Base-by-base conservation (phyloP, 2,888 invertebrate genomes). In the Cantharis flavilabris region DNA sequence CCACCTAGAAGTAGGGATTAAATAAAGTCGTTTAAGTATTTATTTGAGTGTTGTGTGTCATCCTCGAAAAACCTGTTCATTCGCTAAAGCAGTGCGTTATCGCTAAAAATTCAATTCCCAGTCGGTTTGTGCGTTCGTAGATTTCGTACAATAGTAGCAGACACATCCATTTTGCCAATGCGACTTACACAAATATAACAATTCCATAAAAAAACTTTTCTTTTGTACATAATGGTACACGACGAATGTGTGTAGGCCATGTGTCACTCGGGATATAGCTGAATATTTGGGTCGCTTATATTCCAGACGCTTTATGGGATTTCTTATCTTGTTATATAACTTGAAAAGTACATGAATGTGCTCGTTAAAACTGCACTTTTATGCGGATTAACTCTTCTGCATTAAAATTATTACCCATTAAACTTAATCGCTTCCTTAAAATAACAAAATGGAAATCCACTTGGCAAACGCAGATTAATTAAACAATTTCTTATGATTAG, bases 291-390 rank as follows among this genome's bases (percentile, higher is more conserved):
- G 76, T 79, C 74, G 79, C 73, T 65, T 71, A 28, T 73, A 33
- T 71, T 65, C 69, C 30, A 71, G 72, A 14, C 70, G 70, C 69
- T 76, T 76, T 79, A 76, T 75, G 70, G 72, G 74, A 76, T 76
- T 75, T 77, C 79, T 79, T 79, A 79, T 79, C 79, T 74, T 75
- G 49, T 73, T 71, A 69, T 63, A 30, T 75, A 76, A 75, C 70
- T 76, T 65, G 70, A 77, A 72, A 79, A 73, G 72, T 77, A 74
- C 76, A 75, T 71, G 71, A 77, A 77, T 75, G 77, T 70, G 76
- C 77, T 76, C 79, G 74, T 79, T 79, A 80, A 79, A 80, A 75
- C 79, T 81, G 80, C 78, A 81, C 79, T 79, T 81, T 80, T 79
- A 49, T 76, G 64, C 77, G 77, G 77, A 81, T 81, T 81, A 81